These are phyloP conservation scores for Fundulus diaphanus DNA, from an alignment of 2,797 vertebrate species.

Conservation along the genomic window DNA sequence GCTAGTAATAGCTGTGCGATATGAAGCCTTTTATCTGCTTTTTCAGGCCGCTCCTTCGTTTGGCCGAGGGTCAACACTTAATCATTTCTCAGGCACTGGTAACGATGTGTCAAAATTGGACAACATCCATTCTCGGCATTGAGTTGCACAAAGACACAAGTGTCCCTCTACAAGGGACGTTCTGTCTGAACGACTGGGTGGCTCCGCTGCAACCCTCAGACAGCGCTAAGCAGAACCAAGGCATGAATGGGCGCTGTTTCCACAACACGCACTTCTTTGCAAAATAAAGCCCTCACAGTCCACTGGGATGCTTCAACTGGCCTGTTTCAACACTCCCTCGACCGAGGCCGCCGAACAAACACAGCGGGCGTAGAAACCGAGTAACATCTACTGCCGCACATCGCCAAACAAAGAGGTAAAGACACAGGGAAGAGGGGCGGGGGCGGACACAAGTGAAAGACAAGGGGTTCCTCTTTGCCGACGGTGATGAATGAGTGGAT, in stretches of 20 bases:
- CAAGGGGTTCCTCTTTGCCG: constrained; percentile 61
- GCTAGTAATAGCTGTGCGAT: constrained; percentile 45
- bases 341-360: constrained; percentile 51
- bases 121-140: constrained; percentile 77
- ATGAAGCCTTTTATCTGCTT: constrained; percentile 44
- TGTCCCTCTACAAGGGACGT: constrained; percentile 76
- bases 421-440: constrained; percentile 5
- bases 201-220: constrained; percentile 69
- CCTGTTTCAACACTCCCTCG: constrained; percentile 69
- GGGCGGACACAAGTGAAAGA: constrained; percentile 63
- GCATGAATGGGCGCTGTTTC: constrained; percentile 79
- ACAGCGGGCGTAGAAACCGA: constrained; percentile 55
- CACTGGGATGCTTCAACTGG: constrained; percentile 73
- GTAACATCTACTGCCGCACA: constrained; percentile 65
- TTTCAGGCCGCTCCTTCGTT: constrained; percentile 19
- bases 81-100: constrained; percentile 64
- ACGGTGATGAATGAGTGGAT: constrained; percentile 81
- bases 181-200: constrained; percentile 66
- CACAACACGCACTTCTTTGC: constrained; percentile 65
- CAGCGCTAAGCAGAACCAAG: constrained; percentile 62
- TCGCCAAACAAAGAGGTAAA: constrained; percentile 73
- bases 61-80: constrained; percentile 59
- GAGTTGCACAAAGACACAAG: constrained; percentile 73
- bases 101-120: constrained; percentile 72
- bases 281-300: constrained; percentile 73